Evolutionary conservation across 2,888 invertebrate species (phyloP).

Genomic region (Heliothis peltigera): DNA sequence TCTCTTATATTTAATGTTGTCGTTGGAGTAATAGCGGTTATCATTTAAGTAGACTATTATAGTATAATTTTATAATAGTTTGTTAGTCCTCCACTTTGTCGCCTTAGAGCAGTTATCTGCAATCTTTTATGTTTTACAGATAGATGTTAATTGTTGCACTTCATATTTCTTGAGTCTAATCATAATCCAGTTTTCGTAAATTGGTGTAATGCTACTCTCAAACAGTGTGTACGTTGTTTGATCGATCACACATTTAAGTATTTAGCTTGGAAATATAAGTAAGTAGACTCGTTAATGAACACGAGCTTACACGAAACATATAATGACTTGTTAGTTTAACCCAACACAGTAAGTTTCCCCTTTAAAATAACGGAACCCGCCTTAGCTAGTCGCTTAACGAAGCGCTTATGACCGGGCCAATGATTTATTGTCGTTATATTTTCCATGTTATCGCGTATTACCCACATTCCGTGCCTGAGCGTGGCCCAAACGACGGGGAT

Average conservation of each 20-base stretch:
- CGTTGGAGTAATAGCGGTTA: conserved; percentile 17
- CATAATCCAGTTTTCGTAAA: no score
- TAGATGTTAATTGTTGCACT: conserved; percentile 4
- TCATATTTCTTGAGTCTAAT: conserved; percentile 10
- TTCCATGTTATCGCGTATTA: conserved; percentile 68
- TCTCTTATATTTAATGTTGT: conserved; percentile 16
- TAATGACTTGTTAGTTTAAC: conserved; percentile 52
- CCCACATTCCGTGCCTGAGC: conserved; percentile 74
- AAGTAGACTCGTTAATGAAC: conserved; percentile 13
- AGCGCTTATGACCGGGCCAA: conserved; percentile 56
- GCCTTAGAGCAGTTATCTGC: conserved; percentile 6
- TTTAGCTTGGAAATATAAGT: conserved; percentile 10
- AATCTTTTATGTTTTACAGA: conserved; percentile 8
- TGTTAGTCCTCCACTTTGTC: neutral
- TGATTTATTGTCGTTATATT: conserved; percentile 67
- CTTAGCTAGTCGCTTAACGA: conserved; percentile 38
- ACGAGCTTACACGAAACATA: conserved; percentile 29
- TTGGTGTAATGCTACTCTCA: neutral
- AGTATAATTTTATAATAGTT: conserved; percentile 1
- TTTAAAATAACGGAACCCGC: conserved; percentile 47
- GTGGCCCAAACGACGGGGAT: conserved; percentile 79
- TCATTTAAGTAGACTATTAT: conserved; percentile 5
- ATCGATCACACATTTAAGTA: conserved; percentile 4
- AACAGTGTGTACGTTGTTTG: no score
- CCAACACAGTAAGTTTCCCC: conserved; percentile 34